phyloP scores from a whole-genome alignment of 2,888 invertebrate species.

The Thereva unica region DNA sequence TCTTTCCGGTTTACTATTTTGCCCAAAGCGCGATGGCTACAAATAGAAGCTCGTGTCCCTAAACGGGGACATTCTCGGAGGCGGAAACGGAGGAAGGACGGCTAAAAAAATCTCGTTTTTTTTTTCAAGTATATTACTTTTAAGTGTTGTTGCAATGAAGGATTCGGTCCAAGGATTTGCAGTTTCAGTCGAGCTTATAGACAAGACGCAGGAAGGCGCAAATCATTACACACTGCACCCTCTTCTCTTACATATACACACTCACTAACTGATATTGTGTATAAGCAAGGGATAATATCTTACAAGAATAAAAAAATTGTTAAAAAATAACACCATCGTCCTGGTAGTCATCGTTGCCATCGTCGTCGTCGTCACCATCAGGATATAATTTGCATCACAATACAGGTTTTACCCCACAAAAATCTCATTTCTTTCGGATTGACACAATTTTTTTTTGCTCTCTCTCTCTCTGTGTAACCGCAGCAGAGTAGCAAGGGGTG shows the following conservation, averaged over 20 bases:
- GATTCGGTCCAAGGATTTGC: conserved; percentile 17
- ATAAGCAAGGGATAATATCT: too few species aligned
- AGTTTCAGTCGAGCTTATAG: neutral
- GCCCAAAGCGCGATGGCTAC: neutral
- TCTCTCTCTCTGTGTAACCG: too few species aligned
- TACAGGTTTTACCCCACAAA: conserved; percentile 27
- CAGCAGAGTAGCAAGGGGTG: too few species aligned
- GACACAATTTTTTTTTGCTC: neutral
- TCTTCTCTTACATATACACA: neutral
- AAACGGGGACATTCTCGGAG: neutral
- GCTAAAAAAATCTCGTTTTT: conserved; percentile 19
- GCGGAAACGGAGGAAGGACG: too few species aligned
- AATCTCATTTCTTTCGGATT: conserved; percentile 15
- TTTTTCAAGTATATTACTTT: conserved; percentile 4
- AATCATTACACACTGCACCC: too few species aligned
- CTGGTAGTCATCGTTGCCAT: neutral
- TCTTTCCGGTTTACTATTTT: conserved; percentile 22
- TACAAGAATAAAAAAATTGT: too few species aligned
- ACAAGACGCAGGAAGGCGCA: conserved; percentile 1
- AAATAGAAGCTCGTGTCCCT: neutral
- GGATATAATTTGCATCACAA: conserved; percentile 42
- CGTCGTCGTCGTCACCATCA: conserved; percentile 32
- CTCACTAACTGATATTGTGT: too few species aligned
- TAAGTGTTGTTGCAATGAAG: neutral
- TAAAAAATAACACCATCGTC: too few species aligned